Percentiles rank a stretch among this genome's conserved stretches.
Evolutionary conservation across 2,888 invertebrate genomes (phyloP).

Genomic region (Melinaea marsaeus): DNA sequence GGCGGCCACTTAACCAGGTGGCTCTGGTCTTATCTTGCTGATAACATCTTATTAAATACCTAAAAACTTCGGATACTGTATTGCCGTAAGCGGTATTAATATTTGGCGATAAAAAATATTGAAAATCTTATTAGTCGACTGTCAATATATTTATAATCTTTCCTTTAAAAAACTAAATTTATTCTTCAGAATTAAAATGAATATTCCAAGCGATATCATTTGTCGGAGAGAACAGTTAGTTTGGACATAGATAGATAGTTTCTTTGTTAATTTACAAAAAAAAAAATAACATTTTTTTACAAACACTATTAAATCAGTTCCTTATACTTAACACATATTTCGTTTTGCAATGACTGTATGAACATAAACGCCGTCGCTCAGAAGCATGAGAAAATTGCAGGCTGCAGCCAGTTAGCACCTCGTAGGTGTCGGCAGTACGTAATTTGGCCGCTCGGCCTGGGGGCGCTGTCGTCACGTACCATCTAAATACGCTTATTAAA

Average conservation of each 20-base stretch:
- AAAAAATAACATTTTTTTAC: too few species aligned
- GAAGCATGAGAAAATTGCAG: constrained; percentile 58
- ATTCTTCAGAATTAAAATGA: too few species aligned
- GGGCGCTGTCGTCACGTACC: constrained; percentile 74
- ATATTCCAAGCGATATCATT: too few species aligned
- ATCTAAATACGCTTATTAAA: constrained; percentile 69
- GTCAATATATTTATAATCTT: not conserved
- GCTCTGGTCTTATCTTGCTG: constrained; percentile 36
- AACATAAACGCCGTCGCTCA: constrained; percentile 1
- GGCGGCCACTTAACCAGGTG: constrained; percentile 49
- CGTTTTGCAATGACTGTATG: not conserved
- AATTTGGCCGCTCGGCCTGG: constrained; percentile 70
- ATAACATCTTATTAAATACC: constrained; percentile 32
- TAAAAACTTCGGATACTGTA: constrained; percentile 23
- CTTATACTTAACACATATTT: too few species aligned
- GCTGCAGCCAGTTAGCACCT: constrained; percentile 74
- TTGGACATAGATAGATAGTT: too few species aligned
- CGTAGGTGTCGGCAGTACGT: constrained; percentile 77
- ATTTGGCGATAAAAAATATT: constrained; percentile 7
- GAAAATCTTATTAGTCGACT: not conserved
- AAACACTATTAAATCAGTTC: too few species aligned
- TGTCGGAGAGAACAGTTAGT: too few species aligned
- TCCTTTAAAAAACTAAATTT: too few species aligned
- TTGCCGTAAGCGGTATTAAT: constrained; percentile 19
- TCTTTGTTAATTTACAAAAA: too few species aligned